phyloP scores from a whole-genome alignment of 2,888 invertebrate genomes.

The Acanthosepion lycidas region DNA sequence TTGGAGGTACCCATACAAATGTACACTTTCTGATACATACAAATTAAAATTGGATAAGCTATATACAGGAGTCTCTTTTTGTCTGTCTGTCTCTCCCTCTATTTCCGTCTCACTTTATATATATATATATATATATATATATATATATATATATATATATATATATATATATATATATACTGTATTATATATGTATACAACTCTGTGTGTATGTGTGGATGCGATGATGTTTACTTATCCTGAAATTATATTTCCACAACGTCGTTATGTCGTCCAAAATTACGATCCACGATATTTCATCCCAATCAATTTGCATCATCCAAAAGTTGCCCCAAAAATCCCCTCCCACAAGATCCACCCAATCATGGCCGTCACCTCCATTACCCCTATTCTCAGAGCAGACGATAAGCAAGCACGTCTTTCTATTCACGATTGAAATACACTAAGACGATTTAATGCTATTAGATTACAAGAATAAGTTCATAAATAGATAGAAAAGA shows the following conservation, averaged over 20 bases:
- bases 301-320: background rate
- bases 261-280: background rate
- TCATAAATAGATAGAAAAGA: background rate
- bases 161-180: background rate
- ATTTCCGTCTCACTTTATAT: background rate
- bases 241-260: background rate
- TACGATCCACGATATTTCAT: background rate
- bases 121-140: background rate
- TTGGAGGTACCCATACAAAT: too few species aligned
- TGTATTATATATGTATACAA: background rate
- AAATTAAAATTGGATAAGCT: too few species aligned
- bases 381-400: background rate
- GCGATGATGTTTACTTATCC: background rate
- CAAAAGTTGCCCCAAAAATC: background rate
- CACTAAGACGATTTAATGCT: slow-evolving; percentile 20
- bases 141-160: slow-evolving; percentile 20
- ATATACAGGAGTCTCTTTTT: too few species aligned
- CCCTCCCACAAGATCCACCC: background rate
- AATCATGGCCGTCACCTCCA: background rate
- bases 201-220: too few species aligned
- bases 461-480: slow-evolving; percentile 22
- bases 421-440: slow-evolving; percentile 9
- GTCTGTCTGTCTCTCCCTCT: too few species aligned
- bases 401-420: background rate
- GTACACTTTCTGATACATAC: too few species aligned